These are phyloP conservation scores for Macropus fuliginosus DNA, from an alignment of 2,797 vertebrate genomes.

Conservation along the genomic window DNA sequence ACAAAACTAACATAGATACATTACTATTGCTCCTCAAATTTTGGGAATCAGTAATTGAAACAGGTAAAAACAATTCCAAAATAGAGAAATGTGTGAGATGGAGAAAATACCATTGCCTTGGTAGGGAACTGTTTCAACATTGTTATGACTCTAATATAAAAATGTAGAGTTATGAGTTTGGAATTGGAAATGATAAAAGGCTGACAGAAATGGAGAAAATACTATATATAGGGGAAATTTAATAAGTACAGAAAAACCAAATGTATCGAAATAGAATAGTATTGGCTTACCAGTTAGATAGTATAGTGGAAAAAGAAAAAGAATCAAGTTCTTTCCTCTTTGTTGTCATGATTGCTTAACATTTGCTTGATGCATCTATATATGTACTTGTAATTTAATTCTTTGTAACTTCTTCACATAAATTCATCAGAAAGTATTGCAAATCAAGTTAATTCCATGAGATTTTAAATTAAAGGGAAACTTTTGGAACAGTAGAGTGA, in stretches of 20 bases:
- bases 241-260: background rate
- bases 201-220: background rate
- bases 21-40: background rate
- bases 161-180: background rate
- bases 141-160: background rate
- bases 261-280: constrained; percentile 3
- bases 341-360: background rate
- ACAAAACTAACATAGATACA: background rate
- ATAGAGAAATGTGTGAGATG: background rate
- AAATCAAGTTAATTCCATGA: background rate
- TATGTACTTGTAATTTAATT: background rate
- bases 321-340: background rate
- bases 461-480: background rate
- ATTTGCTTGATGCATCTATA: background rate
- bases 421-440: background rate
- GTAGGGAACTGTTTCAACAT: background rate
- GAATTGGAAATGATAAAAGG: background rate
- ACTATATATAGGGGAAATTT: background rate
- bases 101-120: background rate
- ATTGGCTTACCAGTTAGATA: background rate
- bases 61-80: background rate
- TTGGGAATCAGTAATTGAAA: background rate
- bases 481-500: background rate
- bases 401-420: background rate
- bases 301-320: constrained; percentile 11